These are phyloP conservation scores for Prionailurus viverrinus DNA, from an alignment of 2,113 vertebrate species.

Conservation along the genomic window DNA sequence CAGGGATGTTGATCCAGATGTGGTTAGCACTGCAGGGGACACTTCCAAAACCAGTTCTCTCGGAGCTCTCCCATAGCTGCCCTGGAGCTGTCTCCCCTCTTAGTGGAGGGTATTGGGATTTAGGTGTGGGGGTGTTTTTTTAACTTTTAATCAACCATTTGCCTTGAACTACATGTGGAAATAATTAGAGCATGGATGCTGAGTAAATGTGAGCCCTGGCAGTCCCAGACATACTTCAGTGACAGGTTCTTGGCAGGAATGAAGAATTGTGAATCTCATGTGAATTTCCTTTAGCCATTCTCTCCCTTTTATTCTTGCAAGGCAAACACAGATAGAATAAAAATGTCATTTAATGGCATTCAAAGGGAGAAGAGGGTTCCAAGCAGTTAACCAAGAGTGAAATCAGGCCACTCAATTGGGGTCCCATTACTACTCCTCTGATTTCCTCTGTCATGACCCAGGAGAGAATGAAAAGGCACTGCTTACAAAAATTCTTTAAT, in stretches of 20 bases:
- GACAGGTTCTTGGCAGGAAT: conserved; percentile 82
- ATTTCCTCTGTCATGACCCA: not conserved
- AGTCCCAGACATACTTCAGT: conserved; percentile 79
- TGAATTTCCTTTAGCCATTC: conserved; percentile 76
- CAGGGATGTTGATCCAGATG: conserved; percentile 27
- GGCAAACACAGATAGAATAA: conserved; percentile 63
- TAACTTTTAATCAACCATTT: conserved; percentile 66
- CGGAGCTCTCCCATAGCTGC: not conserved
- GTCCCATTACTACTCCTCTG: not conserved
- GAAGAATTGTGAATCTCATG: conserved; percentile 76
- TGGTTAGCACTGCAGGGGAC: not conserved
- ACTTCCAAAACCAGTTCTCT: not conserved
- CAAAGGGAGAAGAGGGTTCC: conserved; percentile 41
- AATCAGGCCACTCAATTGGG: not conserved
- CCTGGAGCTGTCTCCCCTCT: not conserved
- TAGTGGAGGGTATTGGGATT: conserved; percentile 44
- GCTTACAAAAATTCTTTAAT: not conserved
- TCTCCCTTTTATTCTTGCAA: conserved; percentile 59
- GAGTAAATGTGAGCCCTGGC: conserved; percentile 78
- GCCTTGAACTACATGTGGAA: conserved; percentile 82
- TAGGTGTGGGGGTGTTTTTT: conserved; percentile 11
- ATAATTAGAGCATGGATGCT: conserved; percentile 80
- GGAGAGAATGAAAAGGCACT: conserved; percentile 22
- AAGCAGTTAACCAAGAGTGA: conserved; percentile 43
- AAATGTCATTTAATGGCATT: conserved; percentile 66